These are phyloP conservation scores for Heteromurus nitidus DNA, from an alignment of 2,888 invertebrate species.

Conservation along the genomic window DNA sequence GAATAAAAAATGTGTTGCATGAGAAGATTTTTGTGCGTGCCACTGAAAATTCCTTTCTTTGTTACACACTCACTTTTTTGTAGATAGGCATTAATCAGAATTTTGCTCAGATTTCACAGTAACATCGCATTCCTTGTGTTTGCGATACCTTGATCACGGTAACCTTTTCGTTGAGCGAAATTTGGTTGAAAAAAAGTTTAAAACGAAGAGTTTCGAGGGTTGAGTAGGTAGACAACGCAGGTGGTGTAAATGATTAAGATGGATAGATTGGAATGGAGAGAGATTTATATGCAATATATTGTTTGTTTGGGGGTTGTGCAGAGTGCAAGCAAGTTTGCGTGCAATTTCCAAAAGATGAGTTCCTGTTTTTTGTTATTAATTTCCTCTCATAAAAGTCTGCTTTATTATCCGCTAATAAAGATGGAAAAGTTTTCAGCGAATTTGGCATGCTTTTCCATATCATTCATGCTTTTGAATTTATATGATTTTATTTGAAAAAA, in stretches of 20 bases:
- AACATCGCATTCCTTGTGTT: no score
- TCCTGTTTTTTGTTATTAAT: constrained; percentile 8
- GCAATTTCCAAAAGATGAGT: constrained; percentile 7
- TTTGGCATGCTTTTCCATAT: constrained; percentile 1
- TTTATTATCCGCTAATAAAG: not conserved
- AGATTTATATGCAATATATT: no score
- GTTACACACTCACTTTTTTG: not conserved
- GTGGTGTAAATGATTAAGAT: not conserved
- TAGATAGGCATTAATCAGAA: no score
- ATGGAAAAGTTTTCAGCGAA: not conserved
- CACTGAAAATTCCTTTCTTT: not conserved
- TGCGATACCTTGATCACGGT: no score
- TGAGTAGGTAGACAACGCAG: not conserved
- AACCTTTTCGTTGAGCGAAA: not conserved
- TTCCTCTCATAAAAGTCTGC: not conserved
- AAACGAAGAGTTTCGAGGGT: no score
- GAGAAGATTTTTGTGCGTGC: constrained; percentile 1
- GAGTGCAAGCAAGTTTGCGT: not conserved
- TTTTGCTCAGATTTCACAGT: no score
- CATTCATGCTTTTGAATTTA: no score
- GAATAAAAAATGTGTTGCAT: not conserved
- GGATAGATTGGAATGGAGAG: not conserved
- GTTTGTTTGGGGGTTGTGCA: no score
- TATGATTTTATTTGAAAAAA: no score
- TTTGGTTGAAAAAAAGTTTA: not conserved